Evolutionary conservation across 2,888 invertebrate genomes (phyloP), one percentile per base, ranked within the genome.

Genomic region (Tanytarsus gracilentus): DNA sequence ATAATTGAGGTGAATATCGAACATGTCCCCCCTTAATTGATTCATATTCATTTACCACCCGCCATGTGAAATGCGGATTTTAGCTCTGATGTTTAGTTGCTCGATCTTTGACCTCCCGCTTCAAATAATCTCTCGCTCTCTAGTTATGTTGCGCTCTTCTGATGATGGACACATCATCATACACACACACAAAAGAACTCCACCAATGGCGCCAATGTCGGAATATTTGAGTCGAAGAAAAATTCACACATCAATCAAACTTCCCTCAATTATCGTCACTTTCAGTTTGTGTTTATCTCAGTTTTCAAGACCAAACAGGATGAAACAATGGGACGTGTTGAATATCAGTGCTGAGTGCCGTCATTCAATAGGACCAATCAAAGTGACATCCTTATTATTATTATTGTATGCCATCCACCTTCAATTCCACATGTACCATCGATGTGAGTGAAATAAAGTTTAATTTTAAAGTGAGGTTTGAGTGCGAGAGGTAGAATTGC

Each of bases 261-360:
- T 53, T 33, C 53, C n/a, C n/a, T 53, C 53, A 53, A 53, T 53
- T 53, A 53, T 53, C 53, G 53, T 53, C 53, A 53, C 53, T 53
- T 53, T 36, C 44, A 44, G 44, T 44, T 33, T 33, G 23, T 44
- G 21, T 44, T 44, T 44, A 44, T 44, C 44, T 36, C 16, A 7
- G n/a, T 36, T 44, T 23, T 44, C 44, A 44, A 40, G 40, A 21
- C 44, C 5, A 44, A 44, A 18, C 21, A 40, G 21, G 9, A 36
- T 16, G 14, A 16, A 39, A 39, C 6, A 39, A 7, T 23, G 23
- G 11, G 23, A 44, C 18, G 44, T 23, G 23, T 44, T 7, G 23
- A 44, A 11, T 14, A 36, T 36, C 14, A 36, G 16, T 14, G 16
- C 16, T 16, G 44, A 44, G 44, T 16, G 44, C 44, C 18, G 44